Conservation (phyloP, 2,797 vertebrate species). For the Naso thynnoides region DNA sequence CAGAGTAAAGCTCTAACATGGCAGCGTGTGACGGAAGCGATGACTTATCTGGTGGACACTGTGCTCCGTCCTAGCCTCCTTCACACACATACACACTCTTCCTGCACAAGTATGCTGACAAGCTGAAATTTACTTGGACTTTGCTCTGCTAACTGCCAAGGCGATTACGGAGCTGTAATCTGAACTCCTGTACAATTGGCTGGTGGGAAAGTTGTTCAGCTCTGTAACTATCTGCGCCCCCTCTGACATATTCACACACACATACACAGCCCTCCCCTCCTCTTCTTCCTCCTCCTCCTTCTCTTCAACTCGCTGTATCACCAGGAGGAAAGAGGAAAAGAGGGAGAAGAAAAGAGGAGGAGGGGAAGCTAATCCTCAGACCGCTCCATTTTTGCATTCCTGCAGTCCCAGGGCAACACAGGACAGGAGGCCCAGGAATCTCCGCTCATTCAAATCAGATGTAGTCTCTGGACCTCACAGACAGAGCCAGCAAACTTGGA, state of each 20-base stretch:
- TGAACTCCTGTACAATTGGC: conserved; percentile 58
- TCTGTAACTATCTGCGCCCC: conserved; percentile 28
- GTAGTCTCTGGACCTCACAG: conserved; percentile 47
- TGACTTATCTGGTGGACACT: conserved; percentile 1
- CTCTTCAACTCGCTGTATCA: conserved; percentile 35
- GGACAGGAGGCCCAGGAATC: conserved; percentile 77
- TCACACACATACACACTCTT: conserved; percentile 2
- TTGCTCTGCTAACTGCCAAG: conserved; percentile 47
- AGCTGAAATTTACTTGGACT: conserved; percentile 54
- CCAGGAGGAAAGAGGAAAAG: conserved; percentile 51
- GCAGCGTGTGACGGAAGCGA: conserved; percentile 33
- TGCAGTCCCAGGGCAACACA: conserved; percentile 75
- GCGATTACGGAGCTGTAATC: conserved; percentile 67
- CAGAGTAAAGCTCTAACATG: background rate
- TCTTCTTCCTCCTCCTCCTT: conserved; percentile 13
- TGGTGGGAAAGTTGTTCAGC: conserved; percentile 62
- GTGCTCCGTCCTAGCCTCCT: background rate
- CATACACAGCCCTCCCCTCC: conserved; percentile 19
- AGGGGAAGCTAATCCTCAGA: conserved; percentile 75
- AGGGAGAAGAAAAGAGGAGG: conserved; percentile 63
- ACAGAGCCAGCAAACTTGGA: conserved; percentile 6
- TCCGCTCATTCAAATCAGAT: conserved; percentile 75
- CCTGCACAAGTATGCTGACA: background rate
- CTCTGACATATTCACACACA: background rate
- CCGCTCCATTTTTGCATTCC: conserved; percentile 78